Evolutionary conservation across 2,113 vertebrate species (phyloP).

Genomic region (Rafetus swinhoei): DNA sequence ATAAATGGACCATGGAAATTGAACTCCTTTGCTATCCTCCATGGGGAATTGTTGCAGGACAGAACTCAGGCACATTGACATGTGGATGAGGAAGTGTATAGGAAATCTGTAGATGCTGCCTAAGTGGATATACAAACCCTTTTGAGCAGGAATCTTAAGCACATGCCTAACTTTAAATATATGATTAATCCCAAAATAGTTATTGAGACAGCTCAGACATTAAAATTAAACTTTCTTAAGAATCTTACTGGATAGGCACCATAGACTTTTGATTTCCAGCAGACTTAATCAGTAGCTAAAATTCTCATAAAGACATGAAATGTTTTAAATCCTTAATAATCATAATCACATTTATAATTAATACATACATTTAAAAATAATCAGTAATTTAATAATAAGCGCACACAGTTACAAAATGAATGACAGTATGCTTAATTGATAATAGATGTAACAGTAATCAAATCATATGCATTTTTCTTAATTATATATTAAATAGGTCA

Average conservation of each 20-base stretch:
- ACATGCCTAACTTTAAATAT: accelerated
- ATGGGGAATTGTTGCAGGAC: neutral
- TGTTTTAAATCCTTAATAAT: neutral
- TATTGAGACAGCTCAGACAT: accelerated
- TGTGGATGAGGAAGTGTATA: accelerated
- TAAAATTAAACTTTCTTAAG: neutral
- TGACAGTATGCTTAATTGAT: accelerated
- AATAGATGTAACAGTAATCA: accelerated
- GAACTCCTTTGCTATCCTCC: accelerated
- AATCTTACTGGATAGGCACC: accelerated
- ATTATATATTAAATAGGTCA: neutral
- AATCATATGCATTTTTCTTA: neutral
- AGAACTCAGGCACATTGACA: accelerated
- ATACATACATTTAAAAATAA: neutral
- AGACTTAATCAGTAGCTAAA: accelerated
- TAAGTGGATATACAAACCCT: accelerated
- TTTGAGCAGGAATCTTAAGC: accelerated
- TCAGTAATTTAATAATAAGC: neutral
- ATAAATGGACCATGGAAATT: neutral
- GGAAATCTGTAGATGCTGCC: accelerated
- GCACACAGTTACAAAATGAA: accelerated
- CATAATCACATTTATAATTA: neutral
- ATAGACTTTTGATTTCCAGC: neutral
- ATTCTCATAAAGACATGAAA: neutral
- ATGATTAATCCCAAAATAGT: accelerated